Conservation (phyloP, 2,113 vertebrate genomes). For the Mola mola region DNA sequence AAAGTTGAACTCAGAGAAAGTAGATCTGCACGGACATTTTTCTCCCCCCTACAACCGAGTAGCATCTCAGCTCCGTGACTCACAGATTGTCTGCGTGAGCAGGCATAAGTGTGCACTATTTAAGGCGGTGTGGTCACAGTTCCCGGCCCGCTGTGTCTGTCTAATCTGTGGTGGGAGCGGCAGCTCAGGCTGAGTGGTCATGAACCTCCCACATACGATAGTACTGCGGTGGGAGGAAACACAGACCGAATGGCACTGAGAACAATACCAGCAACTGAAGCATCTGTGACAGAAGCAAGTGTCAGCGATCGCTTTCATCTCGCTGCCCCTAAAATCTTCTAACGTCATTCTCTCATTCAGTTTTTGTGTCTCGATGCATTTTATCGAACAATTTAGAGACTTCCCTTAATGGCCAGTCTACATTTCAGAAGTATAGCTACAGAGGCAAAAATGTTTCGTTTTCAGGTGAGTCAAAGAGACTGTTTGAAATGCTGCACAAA, state of each 20-base stretch:
- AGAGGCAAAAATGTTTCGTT: not conserved
- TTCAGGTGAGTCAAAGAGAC: not conserved
- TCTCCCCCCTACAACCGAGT: conserved; percentile 4
- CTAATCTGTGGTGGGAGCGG: conserved; percentile 50
- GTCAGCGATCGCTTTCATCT: conserved; percentile 51
- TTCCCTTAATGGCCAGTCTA: not conserved
- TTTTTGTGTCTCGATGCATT: not conserved
- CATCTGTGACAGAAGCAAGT: conserved; percentile 40
- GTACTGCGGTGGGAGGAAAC: conserved; percentile 33
- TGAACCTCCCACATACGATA: conserved; percentile 45
- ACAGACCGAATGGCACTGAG: conserved; percentile 35
- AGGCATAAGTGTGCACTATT: conserved; percentile 54
- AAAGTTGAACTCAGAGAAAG: conserved; percentile 27
- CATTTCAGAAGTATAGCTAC: conserved; percentile 4
- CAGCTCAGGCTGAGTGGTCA: conserved; percentile 51
- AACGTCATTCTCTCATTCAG: conserved; percentile 1
- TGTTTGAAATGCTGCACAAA: conserved; percentile 1
- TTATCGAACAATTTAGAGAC: not conserved
- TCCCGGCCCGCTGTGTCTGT: conserved; percentile 40
- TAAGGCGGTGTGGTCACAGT: conserved; percentile 26
- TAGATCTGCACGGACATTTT: too few relatives aligned
- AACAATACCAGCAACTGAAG: conserved; percentile 48
- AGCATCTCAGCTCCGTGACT: conserved; percentile 32
- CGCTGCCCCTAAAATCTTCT: not conserved
- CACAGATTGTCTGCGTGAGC: conserved; percentile 48